phyloP scores from a whole-genome alignment of 2,113 vertebrate species.

The Elephas maximus region DNA sequence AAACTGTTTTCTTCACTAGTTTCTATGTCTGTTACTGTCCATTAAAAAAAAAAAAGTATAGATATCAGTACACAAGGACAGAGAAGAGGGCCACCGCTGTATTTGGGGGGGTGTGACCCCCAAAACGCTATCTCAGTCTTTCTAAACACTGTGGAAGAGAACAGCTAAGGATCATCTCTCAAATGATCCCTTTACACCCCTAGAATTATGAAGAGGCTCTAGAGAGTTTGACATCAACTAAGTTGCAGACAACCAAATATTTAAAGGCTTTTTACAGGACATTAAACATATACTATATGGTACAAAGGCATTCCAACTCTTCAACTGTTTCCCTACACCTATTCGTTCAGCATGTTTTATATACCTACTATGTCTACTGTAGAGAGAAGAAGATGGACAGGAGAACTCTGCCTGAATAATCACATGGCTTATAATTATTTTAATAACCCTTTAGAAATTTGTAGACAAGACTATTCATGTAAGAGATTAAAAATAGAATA shows the following conservation, averaged over 20 bases:
- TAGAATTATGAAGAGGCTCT: not conserved
- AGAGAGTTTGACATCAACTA: not conserved
- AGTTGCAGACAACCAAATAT: not conserved
- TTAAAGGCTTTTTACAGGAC: not conserved
- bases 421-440: not conserved
- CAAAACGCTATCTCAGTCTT: not conserved
- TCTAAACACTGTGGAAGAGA: not conserved
- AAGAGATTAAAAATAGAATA: conserved; percentile 40
- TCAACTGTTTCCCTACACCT: not conserved
- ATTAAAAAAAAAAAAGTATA: not conserved
- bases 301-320: not conserved
- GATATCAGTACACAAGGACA: not conserved
- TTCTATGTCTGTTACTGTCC: not conserved
- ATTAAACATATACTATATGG: not conserved
- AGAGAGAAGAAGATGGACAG: not conserved
- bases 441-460: not conserved
- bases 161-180: not conserved
- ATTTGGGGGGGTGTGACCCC: not conserved
- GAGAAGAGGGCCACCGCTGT: not conserved
- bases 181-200: not conserved
- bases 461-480: not conserved
- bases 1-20: not conserved
- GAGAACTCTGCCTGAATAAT: not conserved
- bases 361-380: not conserved
- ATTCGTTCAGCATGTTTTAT: not conserved